phyloP scores from a whole-genome alignment of 2,888 invertebrate species.

The Thumatha senex region DNA sequence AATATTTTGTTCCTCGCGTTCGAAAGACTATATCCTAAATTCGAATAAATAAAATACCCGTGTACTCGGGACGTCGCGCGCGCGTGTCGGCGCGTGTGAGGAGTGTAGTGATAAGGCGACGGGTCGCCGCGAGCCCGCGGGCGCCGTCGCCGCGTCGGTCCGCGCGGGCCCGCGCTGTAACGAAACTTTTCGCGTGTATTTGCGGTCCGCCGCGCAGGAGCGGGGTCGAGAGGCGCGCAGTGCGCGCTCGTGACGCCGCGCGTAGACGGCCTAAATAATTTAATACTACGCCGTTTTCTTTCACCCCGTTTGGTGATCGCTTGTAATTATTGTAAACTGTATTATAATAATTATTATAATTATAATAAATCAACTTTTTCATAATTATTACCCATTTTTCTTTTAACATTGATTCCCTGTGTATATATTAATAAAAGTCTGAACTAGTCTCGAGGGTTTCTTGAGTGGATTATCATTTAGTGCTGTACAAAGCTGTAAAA shows the following conservation, averaged over 20 bases:
- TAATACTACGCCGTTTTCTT: constrained; percentile 82
- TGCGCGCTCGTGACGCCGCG: constrained; percentile 49
- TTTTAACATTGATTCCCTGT: constrained; percentile 20
- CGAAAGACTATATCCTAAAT: constrained; percentile 82
- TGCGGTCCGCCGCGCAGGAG: constrained; percentile 9
- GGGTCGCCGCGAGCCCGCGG: constrained; percentile 12
- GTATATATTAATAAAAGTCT: too few species aligned
- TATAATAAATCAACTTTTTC: constrained; percentile 84
- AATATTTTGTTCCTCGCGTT: constrained; percentile 83
- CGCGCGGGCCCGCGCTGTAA: background rate
- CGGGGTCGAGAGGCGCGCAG: constrained; percentile 31
- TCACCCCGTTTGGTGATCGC: constrained; percentile 83
- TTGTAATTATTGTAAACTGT: constrained; percentile 84
- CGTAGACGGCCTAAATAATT: constrained; percentile 70
- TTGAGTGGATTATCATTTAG: too few species aligned
- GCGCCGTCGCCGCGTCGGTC: constrained; percentile 8
- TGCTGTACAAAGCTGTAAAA: too few species aligned
- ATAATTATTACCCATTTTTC: constrained; percentile 80
- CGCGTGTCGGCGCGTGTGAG: constrained; percentile 36
- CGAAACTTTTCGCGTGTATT: constrained; percentile 12
- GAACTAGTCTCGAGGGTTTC: too few species aligned
- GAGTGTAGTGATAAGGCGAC: constrained; percentile 22
- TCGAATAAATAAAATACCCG: constrained; percentile 63
- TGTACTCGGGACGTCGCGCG: constrained; percentile 43
- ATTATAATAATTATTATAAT: constrained; percentile 83